Conservation (phyloP, 2,113 vertebrate species). For the Phoxinus phoxinus region DNA sequence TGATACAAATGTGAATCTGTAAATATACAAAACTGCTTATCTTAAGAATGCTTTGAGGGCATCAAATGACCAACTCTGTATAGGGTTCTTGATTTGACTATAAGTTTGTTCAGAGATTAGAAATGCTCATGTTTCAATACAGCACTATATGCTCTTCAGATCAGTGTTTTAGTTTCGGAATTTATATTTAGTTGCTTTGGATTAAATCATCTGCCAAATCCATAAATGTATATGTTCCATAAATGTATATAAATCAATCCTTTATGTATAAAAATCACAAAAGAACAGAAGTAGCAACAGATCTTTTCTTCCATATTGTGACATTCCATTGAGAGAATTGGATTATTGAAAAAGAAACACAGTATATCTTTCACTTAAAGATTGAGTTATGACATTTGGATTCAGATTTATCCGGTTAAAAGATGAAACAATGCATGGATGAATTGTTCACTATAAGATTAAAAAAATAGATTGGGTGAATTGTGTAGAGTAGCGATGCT, state of each 20-base stretch:
- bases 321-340: no score
- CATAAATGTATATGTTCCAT: background rate
- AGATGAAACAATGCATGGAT: background rate
- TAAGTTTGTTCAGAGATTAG: background rate
- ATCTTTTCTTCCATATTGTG: no score
- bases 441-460: background rate
- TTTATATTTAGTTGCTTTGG: background rate
- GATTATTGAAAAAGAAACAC: no score
- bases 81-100: background rate
- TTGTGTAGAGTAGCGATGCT: background rate
- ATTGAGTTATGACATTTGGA: background rate
- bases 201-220: background rate
- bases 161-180: background rate
- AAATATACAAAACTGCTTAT: background rate
- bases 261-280: background rate
- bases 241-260: background rate
- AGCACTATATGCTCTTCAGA: background rate
- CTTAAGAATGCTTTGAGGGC: background rate
- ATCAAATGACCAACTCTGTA: background rate
- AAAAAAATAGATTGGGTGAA: background rate
- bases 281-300: no score
- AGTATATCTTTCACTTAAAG: background rate
- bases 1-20: background rate
- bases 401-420: background rate
- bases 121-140: background rate